A percentile compares a stretch with the other conserved stretches of the same genome.
phyloP scores from a whole-genome alignment of 2,113 vertebrate species.

The Phainopepla nitens region DNA sequence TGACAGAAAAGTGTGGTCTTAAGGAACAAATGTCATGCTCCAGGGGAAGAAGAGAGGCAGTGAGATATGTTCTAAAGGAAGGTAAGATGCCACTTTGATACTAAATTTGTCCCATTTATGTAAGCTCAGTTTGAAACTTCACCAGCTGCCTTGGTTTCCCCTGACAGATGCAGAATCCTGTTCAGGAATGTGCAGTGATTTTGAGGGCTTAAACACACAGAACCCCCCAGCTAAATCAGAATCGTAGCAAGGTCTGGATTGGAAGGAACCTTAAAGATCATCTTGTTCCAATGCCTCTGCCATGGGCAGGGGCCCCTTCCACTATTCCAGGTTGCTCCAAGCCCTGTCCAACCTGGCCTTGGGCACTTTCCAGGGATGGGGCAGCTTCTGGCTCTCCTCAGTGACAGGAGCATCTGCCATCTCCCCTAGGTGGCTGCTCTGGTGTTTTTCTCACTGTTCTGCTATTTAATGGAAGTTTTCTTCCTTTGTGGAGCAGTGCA shows the following conservation, averaged over 20 bases:
- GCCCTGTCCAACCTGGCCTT: accelerated
- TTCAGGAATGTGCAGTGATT: not conserved
- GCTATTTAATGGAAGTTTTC: not conserved
- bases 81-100: not conserved
- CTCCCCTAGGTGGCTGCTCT: not conserved
- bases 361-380: not conserved
- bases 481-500: not conserved
- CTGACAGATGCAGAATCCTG: not conserved
- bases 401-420: not conserved
- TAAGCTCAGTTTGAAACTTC: not conserved
- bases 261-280: not conserved
- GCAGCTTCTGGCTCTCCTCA: not conserved
- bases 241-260: not conserved
- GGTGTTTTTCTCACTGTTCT: not conserved
- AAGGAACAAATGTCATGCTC: not conserved
- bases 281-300: not conserved
- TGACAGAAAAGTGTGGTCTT: not conserved
- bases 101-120: not conserved
- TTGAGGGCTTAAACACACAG: not conserved
- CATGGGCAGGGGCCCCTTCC: not conserved
- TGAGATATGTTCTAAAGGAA: not conserved
- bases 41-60: not conserved
- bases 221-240: not conserved
- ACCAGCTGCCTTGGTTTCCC: not conserved
- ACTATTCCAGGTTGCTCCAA: not conserved